Conservation (phyloP, 2,797 vertebrate species). For the Danio aesculapii region DNA sequence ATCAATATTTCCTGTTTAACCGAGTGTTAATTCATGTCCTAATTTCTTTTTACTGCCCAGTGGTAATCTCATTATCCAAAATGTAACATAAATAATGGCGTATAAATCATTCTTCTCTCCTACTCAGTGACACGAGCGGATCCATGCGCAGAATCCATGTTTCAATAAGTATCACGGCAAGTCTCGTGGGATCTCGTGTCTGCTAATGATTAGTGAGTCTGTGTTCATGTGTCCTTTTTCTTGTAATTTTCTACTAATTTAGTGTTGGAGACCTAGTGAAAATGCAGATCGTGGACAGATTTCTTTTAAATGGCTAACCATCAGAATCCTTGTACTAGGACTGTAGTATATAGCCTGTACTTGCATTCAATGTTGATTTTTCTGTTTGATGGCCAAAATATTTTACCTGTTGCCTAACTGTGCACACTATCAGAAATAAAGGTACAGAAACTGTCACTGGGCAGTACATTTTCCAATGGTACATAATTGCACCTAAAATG, state of each 20-base stretch:
- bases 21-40: constrained; percentile 52
- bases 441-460: too few relatives aligned
- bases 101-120: constrained; percentile 68
- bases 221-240: constrained; percentile 15
- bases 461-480: too few relatives aligned
- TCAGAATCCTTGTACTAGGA: background rate
- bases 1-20: constrained; percentile 47
- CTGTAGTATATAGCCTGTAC: too few relatives aligned
- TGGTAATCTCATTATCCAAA: constrained; percentile 45
- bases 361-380: background rate
- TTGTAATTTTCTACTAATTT: constrained; percentile 14
- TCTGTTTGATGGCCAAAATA: background rate
- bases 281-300: background rate
- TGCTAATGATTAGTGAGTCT: constrained; percentile 43
- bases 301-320: background rate
- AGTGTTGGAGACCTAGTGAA: background rate
- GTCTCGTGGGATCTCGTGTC: constrained; percentile 35
- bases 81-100: constrained; percentile 58
- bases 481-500: too few relatives aligned
- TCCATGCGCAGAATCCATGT: constrained; percentile 34
- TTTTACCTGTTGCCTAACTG: too few relatives aligned
- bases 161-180: constrained; percentile 23
- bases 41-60: constrained; percentile 44
- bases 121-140: constrained; percentile 11
- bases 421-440: too few relatives aligned